phyloP scores from a whole-genome alignment of 2,113 vertebrate species.

The Eolophus roseicapilla region DNA sequence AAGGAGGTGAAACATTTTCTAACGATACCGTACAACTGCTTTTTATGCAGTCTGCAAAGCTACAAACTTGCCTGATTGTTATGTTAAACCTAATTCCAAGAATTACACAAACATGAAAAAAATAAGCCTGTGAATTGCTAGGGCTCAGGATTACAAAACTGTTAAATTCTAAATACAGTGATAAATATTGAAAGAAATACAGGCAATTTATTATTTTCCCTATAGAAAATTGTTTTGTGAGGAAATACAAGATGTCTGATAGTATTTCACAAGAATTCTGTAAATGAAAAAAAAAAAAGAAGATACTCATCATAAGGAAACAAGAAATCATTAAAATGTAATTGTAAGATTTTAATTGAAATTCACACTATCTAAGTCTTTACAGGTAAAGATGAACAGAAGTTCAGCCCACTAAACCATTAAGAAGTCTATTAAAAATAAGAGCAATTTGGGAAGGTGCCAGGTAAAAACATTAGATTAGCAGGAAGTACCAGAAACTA shows the following conservation, averaged over 20 bases:
- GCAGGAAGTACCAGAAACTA: neutral
- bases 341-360: neutral
- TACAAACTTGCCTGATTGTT: neutral
- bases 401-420: neutral
- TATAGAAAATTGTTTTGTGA: neutral
- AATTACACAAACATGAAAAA: neutral
- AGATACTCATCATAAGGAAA: neutral
- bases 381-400: neutral
- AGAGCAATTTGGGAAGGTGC: neutral
- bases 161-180: neutral
- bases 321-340: neutral
- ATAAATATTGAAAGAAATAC: neutral
- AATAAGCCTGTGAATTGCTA: neutral
- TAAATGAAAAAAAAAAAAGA: neutral
- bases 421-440: conserved; percentile 6
- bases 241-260: neutral
- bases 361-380: neutral
- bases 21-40: neutral
- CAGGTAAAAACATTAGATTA: conserved; percentile 17
- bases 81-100: neutral
- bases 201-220: neutral
- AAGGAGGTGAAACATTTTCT: neutral
- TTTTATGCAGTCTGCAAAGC: neutral
- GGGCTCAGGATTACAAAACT: neutral
- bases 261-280: neutral